Percentiles rank a stretch among this genome's conserved stretches.
These are phyloP conservation scores for Latrodectus elegans DNA, from an alignment of 2,888 invertebrate genomes.

Conservation along the genomic window DNA sequence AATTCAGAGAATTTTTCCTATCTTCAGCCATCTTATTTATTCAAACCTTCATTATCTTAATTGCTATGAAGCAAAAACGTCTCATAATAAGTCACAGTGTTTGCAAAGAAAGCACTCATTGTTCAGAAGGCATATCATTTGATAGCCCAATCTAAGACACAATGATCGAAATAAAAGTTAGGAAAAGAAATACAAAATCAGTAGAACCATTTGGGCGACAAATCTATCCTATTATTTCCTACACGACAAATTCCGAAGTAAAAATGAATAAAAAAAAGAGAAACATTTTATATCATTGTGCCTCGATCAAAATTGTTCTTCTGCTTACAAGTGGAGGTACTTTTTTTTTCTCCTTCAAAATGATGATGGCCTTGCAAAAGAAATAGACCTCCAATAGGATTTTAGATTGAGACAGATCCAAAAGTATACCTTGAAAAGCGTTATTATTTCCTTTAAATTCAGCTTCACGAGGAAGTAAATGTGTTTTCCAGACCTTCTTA, in stretches of 20 bases:
- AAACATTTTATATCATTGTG: slow-evolving; percentile 13
- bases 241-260: slow-evolving; percentile 24
- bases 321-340: neutral
- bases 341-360: slow-evolving; percentile 18
- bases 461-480: slow-evolving; percentile 35
- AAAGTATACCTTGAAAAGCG: slow-evolving; percentile 50
- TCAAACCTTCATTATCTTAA: too few species aligned
- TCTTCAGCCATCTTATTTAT: too few species aligned
- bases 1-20: too few species aligned
- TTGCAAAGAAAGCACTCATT: too few species aligned
- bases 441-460: slow-evolving; percentile 44
- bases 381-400: slow-evolving; percentile 41
- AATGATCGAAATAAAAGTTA: slow-evolving; percentile 12
- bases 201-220: slow-evolving; percentile 42
- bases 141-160: neutral
- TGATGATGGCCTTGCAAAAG: slow-evolving; percentile 42
- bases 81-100: too few species aligned
- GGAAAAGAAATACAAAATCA: slow-evolving; percentile 17
- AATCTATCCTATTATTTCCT: slow-evolving; percentile 49
- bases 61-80: too few species aligned
- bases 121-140: too few species aligned
- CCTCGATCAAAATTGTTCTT: slow-evolving; percentile 12
- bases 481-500: slow-evolving; percentile 9
- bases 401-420: slow-evolving; percentile 43
- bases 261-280: slow-evolving; percentile 14